These are phyloP conservation scores for Gonatopus flavifemur DNA, from an alignment of 1,140 invertebrate species.

Conservation along the genomic window DNA sequence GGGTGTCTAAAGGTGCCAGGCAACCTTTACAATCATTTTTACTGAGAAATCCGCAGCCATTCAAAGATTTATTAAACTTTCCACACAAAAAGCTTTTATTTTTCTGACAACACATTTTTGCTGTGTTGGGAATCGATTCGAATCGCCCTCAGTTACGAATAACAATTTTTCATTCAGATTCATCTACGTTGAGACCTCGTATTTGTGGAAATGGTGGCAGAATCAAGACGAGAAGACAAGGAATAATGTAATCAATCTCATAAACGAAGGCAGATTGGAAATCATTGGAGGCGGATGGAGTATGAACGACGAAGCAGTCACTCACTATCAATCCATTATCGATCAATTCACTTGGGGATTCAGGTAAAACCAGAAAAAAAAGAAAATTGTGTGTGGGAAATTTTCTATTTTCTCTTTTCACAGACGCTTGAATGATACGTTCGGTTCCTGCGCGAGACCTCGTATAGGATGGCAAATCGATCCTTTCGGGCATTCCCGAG, in stretches of 20 bases:
- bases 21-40: no score
- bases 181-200: conserved; percentile 82
- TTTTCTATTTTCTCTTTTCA: not conserved
- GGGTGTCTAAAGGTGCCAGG: no score
- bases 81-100: no score
- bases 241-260: conserved; percentile 63
- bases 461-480: conserved; percentile 91
- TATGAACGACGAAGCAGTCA: conserved; percentile 93
- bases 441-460: conserved; percentile 80
- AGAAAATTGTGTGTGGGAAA: not conserved
- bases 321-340: conserved; percentile 91
- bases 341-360: conserved; percentile 88
- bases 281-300: conserved; percentile 86
- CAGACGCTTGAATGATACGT: conserved; percentile 75
- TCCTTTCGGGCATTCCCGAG: conserved; percentile 88
- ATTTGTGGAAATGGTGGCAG: conserved; percentile 91
- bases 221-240: conserved; percentile 67
- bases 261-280: conserved; percentile 79
- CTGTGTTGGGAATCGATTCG: no score
- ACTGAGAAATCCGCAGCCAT: no score
- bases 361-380: conserved; percentile 54
- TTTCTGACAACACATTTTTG: no score
- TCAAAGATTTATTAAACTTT: no score
- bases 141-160: no score
- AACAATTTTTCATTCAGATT: conserved; percentile 58